A percentile compares a stretch with the other conserved stretches of the same genome.
phyloP scores from a whole-genome alignment of 2,113 vertebrate species.

The Apteryx owenii region DNA sequence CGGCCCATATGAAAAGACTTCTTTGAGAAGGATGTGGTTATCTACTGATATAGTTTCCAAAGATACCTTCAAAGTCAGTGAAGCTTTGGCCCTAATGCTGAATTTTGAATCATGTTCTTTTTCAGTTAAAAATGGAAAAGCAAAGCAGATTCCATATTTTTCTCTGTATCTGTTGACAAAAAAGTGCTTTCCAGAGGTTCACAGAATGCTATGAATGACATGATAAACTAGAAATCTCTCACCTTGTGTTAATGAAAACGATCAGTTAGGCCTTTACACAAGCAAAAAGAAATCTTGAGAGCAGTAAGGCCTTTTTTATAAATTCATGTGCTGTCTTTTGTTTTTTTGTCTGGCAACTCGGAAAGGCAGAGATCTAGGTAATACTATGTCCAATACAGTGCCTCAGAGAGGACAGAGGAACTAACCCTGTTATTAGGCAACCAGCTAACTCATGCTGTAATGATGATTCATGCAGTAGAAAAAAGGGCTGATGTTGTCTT shows the following conservation, averaged over 20 bases:
- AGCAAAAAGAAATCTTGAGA: background rate
- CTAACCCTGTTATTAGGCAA: background rate
- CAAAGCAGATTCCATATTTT: background rate
- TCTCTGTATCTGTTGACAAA: background rate
- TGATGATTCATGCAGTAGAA: background rate
- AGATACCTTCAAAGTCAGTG: background rate
- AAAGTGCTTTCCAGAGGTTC: background rate
- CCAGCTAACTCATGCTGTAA: background rate
- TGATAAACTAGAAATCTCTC: background rate
- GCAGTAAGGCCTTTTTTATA: constrained; percentile 1
- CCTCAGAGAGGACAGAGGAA: background rate
- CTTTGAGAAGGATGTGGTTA: background rate
- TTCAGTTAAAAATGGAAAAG: background rate
- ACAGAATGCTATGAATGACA: background rate
- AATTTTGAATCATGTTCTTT: background rate
- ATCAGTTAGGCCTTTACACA: background rate
- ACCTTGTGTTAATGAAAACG: background rate
- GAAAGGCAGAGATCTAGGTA: background rate
- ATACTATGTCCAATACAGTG: background rate
- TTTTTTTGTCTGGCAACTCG: background rate
- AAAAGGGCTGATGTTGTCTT: background rate
- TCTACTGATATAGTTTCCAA: background rate
- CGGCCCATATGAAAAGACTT: background rate
- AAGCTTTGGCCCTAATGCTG: background rate
- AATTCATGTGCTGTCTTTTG: background rate